Base-by-base conservation (phyloP, 2,888 invertebrate genomes). In the Philhelius pedissequus region DNA sequence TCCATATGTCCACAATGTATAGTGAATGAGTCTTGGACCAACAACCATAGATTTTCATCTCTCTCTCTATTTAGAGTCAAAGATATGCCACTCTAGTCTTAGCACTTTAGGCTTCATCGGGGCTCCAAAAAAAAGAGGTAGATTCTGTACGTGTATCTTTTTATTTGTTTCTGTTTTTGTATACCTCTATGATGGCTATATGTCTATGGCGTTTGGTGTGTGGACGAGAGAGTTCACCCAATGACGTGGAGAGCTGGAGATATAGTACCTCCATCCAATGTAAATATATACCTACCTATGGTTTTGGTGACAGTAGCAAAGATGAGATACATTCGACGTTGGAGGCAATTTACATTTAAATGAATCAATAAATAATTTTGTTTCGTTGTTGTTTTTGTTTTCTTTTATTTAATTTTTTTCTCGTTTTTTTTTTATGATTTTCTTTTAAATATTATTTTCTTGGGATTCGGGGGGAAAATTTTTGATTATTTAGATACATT, bases 311-410 rank as follows among this genome's bases (percentile, higher is more conserved):
- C 84, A 76, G 84, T 80, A 84, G 84, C 84, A 75, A 84, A 84
- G 84, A 84, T 84, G 84, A 84, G 80, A 84, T 84, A 84, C 84
- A 84, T 80, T 80, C 75, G 50, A 40, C 75, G 75, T 80, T 79
- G 80, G 84, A 76, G 80, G 75, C 80, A 80, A 84, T 84, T 84
- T 84, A 68, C 84, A 84, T 84, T 76, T 84, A 75, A 84, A 84
- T 84, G 75, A 84, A 80, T 80, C 84, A 75, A 84, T 84, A 84
- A 84, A 84, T 84, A 84, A 84, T 84, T 84, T 80, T 48, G 64
- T 48, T 64, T 62, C 64, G 58, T 70, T 54, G 32, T 25, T 43
- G 25, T 64, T 56, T 54, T 35, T 43, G n/a, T 43, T 56, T 56
- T 13, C 32, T 56, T 56, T 56, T 56, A 35, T 13, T 43, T 62